phyloP scores from a whole-genome alignment of 30 jellyfish, hydroid and myxozoan genomes.

The Cassiopea andromeda region DNA sequence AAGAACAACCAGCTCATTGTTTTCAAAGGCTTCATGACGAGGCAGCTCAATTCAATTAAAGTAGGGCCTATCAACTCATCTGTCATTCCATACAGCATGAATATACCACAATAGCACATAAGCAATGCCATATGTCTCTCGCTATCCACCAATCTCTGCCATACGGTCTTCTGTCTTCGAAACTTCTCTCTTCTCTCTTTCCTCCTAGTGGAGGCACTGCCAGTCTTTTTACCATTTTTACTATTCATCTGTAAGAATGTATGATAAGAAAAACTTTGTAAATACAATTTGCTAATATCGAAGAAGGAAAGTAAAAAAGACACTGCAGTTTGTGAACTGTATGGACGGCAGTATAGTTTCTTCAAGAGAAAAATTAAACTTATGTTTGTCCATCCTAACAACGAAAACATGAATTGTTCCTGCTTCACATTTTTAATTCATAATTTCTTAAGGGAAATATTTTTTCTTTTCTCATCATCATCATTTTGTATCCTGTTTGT shows the following conservation, averaged over 20 bases:
- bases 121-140: slow-evolving; percentile 88
- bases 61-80: slow-evolving; percentile 97
- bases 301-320: too few relatives aligned
- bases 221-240: slow-evolving; percentile 23
- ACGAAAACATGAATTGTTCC: too few relatives aligned
- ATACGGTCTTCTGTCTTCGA: slow-evolving; percentile 84
- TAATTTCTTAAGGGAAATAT: too few relatives aligned
- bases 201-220: slow-evolving; percentile 66
- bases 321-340: too few relatives aligned
- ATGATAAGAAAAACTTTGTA: too few relatives aligned
- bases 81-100: slow-evolving; percentile 94
- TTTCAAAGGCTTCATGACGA: slow-evolving; percentile 80
- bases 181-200: slow-evolving; percentile 77
- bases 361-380: too few relatives aligned
- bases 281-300: too few relatives aligned
- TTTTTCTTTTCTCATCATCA: too few relatives aligned
- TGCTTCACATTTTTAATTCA: too few relatives aligned
- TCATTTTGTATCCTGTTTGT: too few relatives aligned
- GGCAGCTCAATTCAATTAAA: slow-evolving; percentile 93
- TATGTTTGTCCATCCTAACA: too few relatives aligned
- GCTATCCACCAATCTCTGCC: slow-evolving; percentile 85
- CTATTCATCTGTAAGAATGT: slow-evolving; percentile 28
- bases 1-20: slow-evolving; percentile 97
- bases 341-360: too few relatives aligned
- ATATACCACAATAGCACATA: slow-evolving; percentile 88